Evolutionary conservation across 2,797 vertebrate species (phyloP).

Genomic region (Sebastes oblongus): DNA sequence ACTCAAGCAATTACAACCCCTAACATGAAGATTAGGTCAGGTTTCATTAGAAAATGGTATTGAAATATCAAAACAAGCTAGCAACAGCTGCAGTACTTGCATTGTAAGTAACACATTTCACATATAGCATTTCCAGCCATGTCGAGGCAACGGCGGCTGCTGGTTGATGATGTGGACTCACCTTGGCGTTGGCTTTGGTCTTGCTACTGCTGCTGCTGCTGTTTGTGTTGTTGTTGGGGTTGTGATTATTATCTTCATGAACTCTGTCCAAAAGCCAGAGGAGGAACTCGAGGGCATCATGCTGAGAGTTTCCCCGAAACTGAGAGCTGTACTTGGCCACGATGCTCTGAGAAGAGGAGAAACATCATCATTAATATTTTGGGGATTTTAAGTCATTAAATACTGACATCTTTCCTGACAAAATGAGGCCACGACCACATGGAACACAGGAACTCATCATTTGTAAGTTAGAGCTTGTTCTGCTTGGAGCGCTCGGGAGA

Average conservation of each 20-base stretch:
- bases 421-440: conserved; percentile 1
- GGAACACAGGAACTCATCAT: neutral
- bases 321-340: conserved; percentile 92
- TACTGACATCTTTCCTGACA: neutral
- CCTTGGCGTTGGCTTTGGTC: conserved; percentile 76
- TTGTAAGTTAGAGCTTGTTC: neutral
- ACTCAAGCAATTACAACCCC: neutral
- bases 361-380: conserved; percentile 9
- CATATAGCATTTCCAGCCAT: neutral
- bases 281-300: conserved; percentile 94
- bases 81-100: neutral
- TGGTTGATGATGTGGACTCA: conserved; percentile 55
- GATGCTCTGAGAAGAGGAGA: conserved; percentile 80
- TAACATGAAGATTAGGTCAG: neutral
- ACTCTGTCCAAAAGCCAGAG: conserved; percentile 93
- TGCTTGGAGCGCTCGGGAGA: conserved; percentile 65
- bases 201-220: conserved; percentile 41
- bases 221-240: conserved; percentile 64
- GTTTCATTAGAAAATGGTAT: neutral
- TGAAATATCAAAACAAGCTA: neutral
- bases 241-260: conserved; percentile 88
- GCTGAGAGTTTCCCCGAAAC: conserved; percentile 93
- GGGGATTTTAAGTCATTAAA: conserved; percentile 24
- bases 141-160: neutral
- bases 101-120: neutral